Evolutionary conservation across 2,113 vertebrate species (phyloP).

Genomic region (Halichoeres trimaculatus): DNA sequence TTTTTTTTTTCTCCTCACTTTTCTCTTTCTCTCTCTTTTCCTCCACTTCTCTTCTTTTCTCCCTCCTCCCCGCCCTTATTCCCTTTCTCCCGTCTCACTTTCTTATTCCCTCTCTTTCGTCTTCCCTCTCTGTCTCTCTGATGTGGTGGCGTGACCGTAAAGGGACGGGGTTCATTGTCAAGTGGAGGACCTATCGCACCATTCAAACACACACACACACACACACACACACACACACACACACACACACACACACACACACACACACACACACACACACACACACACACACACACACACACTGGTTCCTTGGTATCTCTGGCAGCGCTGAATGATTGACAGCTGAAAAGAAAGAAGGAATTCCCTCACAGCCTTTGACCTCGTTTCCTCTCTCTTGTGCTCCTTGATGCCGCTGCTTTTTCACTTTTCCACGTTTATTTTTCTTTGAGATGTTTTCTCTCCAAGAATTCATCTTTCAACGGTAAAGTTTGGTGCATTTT

Average conservation of each 20-base stretch:
- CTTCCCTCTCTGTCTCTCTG: constrained; percentile 51
- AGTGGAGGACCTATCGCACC: constrained; percentile 66
- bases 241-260: constrained; percentile 53
- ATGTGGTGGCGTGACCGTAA: constrained; percentile 75
- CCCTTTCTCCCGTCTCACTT: constrained; percentile 5
- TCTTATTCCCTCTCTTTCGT: constrained; percentile 32
- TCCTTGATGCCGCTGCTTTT: constrained; percentile 41
- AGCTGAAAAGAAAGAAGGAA: constrained; percentile 76
- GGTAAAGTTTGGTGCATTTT: neutral
- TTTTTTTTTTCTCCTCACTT: constrained; percentile 1
- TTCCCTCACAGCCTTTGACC: constrained; percentile 80
- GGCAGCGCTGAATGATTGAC: constrained; percentile 77
- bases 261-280: constrained; percentile 34
- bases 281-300: constrained; percentile 40
- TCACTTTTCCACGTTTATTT: constrained; percentile 45
- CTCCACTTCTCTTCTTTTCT: constrained; percentile 5
- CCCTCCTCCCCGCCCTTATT: constrained; percentile 5
- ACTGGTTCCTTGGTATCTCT: constrained; percentile 75
- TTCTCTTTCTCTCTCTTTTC: neutral
- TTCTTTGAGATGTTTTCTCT: neutral
- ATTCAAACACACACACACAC: constrained; percentile 54
- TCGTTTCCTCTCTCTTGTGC: constrained; percentile 61
- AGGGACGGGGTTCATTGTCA: constrained; percentile 78
- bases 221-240: constrained; percentile 36
- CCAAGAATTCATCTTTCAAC: neutral